phyloP scores from a whole-genome alignment of 2,797 vertebrate species.

The Hydrolagus colliei region DNA sequence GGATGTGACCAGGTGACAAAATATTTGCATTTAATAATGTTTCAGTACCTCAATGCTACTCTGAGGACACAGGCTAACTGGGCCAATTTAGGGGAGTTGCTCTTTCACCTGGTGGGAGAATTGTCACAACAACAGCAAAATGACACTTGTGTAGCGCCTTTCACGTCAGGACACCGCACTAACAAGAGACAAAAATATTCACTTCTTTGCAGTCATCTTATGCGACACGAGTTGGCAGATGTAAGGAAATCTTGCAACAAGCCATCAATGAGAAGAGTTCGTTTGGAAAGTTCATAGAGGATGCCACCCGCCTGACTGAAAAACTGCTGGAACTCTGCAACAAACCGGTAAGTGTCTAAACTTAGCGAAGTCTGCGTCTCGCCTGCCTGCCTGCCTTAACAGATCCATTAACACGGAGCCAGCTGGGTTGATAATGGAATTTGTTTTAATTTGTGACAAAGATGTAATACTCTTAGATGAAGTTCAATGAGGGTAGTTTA shows the following conservation, averaged over 20 bases:
- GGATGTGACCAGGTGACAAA: too few relatives aligned
- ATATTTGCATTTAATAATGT: too few relatives aligned
- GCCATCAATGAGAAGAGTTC: constrained; percentile 77
- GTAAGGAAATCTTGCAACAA: constrained; percentile 89
- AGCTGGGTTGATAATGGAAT: too few relatives aligned
- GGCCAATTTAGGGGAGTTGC: background rate
- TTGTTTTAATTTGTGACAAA: too few relatives aligned
- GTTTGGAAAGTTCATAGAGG: constrained; percentile 86
- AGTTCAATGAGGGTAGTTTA: too few relatives aligned
- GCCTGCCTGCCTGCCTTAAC: too few relatives aligned
- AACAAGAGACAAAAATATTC: background rate
- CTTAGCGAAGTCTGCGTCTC: background rate
- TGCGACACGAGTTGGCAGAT: constrained; percentile 82
- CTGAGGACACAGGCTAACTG: background rate
- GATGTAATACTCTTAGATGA: too few relatives aligned
- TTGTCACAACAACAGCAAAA: background rate
- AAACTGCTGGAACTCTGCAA: constrained; percentile 93
- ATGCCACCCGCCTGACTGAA: constrained; percentile 83
- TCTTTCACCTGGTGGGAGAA: background rate
- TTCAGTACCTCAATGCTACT: background rate
- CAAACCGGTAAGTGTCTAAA: constrained; percentile 66
- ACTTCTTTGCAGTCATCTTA: constrained; percentile 77
- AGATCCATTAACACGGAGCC: too few relatives aligned
- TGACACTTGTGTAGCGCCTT: too few relatives aligned
- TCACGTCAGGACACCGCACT: background rate